Conservation (phyloP, 2,113 vertebrate species). For the Oreochromis tanganicae region DNA sequence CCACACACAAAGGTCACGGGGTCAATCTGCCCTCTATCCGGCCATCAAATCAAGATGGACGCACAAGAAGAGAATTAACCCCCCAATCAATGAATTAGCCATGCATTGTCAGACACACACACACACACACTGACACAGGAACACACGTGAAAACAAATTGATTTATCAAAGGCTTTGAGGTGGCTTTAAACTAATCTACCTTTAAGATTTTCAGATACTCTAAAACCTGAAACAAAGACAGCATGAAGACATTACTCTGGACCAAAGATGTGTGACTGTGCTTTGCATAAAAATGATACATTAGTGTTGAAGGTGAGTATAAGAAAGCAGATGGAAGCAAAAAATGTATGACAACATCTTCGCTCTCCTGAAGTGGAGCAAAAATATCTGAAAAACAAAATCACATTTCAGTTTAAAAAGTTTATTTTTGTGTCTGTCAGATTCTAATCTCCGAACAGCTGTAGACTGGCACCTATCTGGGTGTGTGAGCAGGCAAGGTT, state of each 20-base stretch:
- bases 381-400: neutral
- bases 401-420: neutral
- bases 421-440: neutral
- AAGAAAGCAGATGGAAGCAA: neutral
- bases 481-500: neutral
- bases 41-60: constrained; percentile 83
- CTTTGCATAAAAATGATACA: neutral
- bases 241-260: neutral
- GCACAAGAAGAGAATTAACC: constrained; percentile 81
- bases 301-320: neutral
- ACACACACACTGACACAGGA: neutral
- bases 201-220: constrained; percentile 6
- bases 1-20: constrained; percentile 83
- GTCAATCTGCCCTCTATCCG: constrained; percentile 89
- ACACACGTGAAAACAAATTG: constrained; percentile 55
- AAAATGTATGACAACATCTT: neutral
- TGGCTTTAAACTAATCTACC: constrained; percentile 19
- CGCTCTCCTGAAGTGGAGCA: neutral
- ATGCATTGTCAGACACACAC: constrained; percentile 16
- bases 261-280: neutral
- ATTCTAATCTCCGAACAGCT: neutral
- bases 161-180: constrained; percentile 62
- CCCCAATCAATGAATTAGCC: constrained; percentile 65
- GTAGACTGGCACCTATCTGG: neutral
- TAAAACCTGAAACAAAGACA: neutral